Evolutionary conservation across 2,797 vertebrate genomes (phyloP).

Genomic region (Eremophila alpestris): DNA sequence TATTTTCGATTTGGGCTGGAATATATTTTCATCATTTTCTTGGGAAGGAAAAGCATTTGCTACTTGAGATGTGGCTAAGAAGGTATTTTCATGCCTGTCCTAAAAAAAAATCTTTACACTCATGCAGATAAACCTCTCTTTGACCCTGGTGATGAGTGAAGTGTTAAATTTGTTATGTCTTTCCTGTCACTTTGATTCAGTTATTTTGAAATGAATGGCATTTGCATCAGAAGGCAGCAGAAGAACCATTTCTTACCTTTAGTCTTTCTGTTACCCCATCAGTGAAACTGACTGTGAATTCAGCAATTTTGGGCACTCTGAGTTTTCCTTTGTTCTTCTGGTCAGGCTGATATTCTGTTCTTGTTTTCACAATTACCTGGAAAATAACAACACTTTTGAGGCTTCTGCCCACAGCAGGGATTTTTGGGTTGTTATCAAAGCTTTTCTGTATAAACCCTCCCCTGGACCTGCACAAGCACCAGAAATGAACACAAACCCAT

Average conservation of each 20-base stretch:
- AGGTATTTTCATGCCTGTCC: not conserved
- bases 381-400: slow-evolving; percentile 26
- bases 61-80: not conserved
- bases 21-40: not conserved
- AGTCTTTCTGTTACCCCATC: slow-evolving; percentile 89
- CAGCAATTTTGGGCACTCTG: slow-evolving; percentile 96
- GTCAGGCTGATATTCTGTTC: slow-evolving; percentile 95
- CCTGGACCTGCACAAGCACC: not conserved
- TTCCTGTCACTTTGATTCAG: slow-evolving; percentile 30
- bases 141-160: not conserved
- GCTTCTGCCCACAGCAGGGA: not conserved
- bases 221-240: slow-evolving; percentile 26
- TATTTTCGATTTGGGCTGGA: not conserved
- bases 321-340: slow-evolving; percentile 94
- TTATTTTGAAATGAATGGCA: slow-evolving; percentile 13
- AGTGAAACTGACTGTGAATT: slow-evolving; percentile 97
- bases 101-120: not conserved
- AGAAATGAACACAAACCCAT: not conserved
- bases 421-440: not conserved
- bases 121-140: not conserved
- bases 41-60: not conserved
- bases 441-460: not conserved
- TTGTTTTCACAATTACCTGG: slow-evolving; percentile 98
- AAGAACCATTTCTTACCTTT: slow-evolving; percentile 80
- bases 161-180: slow-evolving; percentile 22